Base-by-base conservation (phyloP, 1,140 invertebrate genomes). In the Ooceraea biroi region DNA sequence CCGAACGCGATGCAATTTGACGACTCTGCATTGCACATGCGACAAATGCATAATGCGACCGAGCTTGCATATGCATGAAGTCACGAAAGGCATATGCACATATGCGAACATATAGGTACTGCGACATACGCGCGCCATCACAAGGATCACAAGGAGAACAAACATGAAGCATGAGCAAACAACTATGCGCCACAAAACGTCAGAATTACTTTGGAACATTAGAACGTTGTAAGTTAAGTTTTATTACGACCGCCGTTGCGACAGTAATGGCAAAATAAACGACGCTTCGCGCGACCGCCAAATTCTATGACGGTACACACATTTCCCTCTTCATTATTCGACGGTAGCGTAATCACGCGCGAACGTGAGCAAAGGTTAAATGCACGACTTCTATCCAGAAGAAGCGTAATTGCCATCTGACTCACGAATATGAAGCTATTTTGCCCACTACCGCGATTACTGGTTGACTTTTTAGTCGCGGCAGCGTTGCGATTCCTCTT, bases 31-130 rank as follows among this genome's bases (percentile, higher is more conserved):
- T 61, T 36, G 69, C 84, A 89, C 84, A 88, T 84, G 85, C 86
- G 78, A 88, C 89, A 88, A 85, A 87, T 88, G 87, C 85, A 86
- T 85, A 82, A 88, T 85, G 85, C 66, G 85, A 82, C 78, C 57
- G 55, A 77, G 36, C 68, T 50, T 80, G 60, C 58, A 77, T 85
- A 83, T 88, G 87, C 52, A 83, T 87, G 63, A 46, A 80, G 76
- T 69, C 50, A 57, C 76, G n/a, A n/a, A n/a, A n/a, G n/a, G 44
- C 30, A 63, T 71, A 82, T 36, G 86, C 44, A 57, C 50, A 44
- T 52, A 73, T 68, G 71, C 52, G 22, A 19, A 11, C 30, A 71
- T 41, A n/a, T n/a, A n/a, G n/a, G 55, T 68, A 71, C 25, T 52
- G 27, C 46, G 8, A 52, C 60, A 27, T 55, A 57, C 25, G 50